Conservation (phyloP, 1,140 invertebrate genomes). For the Sitophilus oryzae region DNA sequence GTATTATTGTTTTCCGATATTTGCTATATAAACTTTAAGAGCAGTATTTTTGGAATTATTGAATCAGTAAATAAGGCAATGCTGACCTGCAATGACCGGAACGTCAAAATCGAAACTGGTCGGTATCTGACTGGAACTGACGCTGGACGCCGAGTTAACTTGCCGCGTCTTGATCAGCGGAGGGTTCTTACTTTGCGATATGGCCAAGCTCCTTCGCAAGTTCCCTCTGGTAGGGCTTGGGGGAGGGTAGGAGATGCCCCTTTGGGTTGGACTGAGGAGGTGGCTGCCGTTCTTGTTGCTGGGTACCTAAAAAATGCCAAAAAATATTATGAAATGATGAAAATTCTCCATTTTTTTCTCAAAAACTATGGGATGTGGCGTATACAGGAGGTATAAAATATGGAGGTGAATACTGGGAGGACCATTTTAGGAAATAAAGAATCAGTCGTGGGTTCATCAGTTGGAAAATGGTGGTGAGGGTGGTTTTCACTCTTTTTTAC, state of each 20-base stretch:
- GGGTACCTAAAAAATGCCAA: conserved; percentile 37
- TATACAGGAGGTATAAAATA: too few species aligned
- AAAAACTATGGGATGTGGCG: too few species aligned
- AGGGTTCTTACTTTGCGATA: conserved; percentile 67
- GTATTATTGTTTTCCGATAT: too few species aligned
- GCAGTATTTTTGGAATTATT: background rate
- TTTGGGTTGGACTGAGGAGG: conserved; percentile 50
- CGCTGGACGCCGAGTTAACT: conserved; percentile 37
- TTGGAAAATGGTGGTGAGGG: too few species aligned
- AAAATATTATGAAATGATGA: background rate
- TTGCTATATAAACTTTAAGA: conserved; percentile 7
- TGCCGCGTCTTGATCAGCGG: conserved; percentile 63
- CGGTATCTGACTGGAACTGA: conserved; percentile 33
- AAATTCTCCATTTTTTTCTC: background rate
- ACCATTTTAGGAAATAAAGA: too few species aligned
- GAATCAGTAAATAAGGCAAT: too few species aligned
- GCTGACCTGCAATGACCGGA: conserved; percentile 44
- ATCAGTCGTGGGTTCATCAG: too few species aligned
- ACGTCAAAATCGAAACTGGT: conserved; percentile 46
- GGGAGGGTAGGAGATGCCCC: conserved; percentile 70
- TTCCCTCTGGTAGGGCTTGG: conserved; percentile 66
- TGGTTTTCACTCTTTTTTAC: too few species aligned
- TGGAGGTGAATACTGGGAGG: too few species aligned
- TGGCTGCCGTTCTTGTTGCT: conserved; percentile 47
- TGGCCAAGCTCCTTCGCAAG: conserved; percentile 59